These are phyloP conservation scores for Hyperopisus bebe DNA, from an alignment of 2,113 vertebrate genomes.

Conservation along the genomic window DNA sequence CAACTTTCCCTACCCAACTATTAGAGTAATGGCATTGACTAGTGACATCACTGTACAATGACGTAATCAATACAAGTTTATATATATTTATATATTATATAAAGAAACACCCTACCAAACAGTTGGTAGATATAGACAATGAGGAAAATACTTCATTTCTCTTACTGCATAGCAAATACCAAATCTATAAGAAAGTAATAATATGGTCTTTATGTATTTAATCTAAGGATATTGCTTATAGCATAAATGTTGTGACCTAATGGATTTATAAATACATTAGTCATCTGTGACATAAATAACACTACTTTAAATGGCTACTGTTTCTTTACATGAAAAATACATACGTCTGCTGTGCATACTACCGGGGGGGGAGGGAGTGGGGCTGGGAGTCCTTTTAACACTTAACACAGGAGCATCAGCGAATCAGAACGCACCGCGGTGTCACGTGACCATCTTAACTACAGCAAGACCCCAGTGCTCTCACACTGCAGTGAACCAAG, in stretches of 20 bases:
- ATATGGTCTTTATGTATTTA: constrained; percentile 34
- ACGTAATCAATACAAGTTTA: constrained; percentile 33
- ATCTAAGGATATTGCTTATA: constrained; percentile 53
- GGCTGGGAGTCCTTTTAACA: background rate
- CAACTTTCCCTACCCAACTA: constrained; percentile 14
- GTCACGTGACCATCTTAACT: background rate
- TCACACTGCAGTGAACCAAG: background rate
- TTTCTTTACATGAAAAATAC: constrained; percentile 16
- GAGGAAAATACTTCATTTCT: constrained; percentile 37
- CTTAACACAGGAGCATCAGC: background rate
- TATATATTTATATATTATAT: constrained; percentile 17
- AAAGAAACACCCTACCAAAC: constrained; percentile 19
- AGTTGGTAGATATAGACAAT: constrained; percentile 35
- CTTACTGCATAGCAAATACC: constrained; percentile 62
- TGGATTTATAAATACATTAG: constrained; percentile 16
- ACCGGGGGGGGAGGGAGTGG: background rate
- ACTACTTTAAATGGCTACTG: constrained; percentile 14
- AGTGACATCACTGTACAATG: constrained; percentile 29
- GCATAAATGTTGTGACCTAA: constrained; percentile 24
- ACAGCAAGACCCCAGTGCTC: background rate
- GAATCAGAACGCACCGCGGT: background rate
- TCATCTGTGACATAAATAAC: background rate
- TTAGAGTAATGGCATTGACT: constrained; percentile 23
- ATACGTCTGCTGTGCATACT: constrained; percentile 11
- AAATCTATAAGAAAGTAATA: constrained; percentile 29